These are phyloP conservation scores for Dolomedes plantarius DNA, from an alignment of 2,888 invertebrate genomes.

Conservation along the genomic window DNA sequence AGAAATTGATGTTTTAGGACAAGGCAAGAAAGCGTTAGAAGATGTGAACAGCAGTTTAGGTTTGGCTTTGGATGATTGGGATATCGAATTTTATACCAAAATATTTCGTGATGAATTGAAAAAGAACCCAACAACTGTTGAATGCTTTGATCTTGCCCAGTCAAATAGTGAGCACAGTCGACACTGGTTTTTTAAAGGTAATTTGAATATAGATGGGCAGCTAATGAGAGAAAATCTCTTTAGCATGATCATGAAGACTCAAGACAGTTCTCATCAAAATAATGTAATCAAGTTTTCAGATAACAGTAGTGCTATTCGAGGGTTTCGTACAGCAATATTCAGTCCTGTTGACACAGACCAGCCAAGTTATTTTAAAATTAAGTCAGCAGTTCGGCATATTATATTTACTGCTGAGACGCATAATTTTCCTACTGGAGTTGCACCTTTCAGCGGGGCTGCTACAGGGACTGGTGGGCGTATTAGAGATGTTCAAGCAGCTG, in stretches of 20 bases:
- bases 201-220: conserved; percentile 88
- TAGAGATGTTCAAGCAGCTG: conserved; percentile 95
- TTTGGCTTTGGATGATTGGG: conserved; percentile 94
- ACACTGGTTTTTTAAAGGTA: conserved; percentile 98
- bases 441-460: conserved; percentile 98
- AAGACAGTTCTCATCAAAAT: conserved; percentile 88
- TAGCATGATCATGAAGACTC: conserved; percentile 94
- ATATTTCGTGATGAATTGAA: conserved; percentile 88
- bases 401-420: conserved; percentile 99
- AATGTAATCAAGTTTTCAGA: conserved; percentile 98
- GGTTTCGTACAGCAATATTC: conserved; percentile 84
- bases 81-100: conserved; percentile 91
- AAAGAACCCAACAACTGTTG: conserved; percentile 96
- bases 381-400: conserved; percentile 85
- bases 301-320: conserved; percentile 95
- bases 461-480: conserved; percentile 97
- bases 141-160: conserved; percentile 98
- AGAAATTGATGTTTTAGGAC: conserved; percentile 87
- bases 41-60: conserved; percentile 88
- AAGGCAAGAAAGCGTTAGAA: conserved; percentile 87
- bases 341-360: conserved; percentile 83
- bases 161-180: conserved; percentile 97
- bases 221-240: conserved; percentile 89
- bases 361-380: conserved; percentile 80
- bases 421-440: conserved; percentile 97